Conservation (phyloP, 2,888 invertebrate genomes). For the Orthonevra nobilis region DNA sequence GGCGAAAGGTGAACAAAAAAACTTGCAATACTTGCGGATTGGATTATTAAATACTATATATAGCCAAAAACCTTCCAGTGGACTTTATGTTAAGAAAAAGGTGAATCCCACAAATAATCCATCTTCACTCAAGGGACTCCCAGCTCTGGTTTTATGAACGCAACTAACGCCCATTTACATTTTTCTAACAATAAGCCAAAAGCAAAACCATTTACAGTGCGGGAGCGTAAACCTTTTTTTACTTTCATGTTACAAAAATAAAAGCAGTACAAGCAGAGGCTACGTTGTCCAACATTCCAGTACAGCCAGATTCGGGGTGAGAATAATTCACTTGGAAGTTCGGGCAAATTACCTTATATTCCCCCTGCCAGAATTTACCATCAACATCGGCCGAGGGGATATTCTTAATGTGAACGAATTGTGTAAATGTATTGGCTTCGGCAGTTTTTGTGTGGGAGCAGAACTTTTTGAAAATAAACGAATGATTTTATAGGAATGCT, state of each 20-base stretch:
- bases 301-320: neutral
- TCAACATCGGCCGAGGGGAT: constrained; percentile 35
- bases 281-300: constrained; percentile 42
- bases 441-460: too few species aligned
- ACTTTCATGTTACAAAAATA: constrained; percentile 25
- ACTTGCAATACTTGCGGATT: too few species aligned
- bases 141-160: too few species aligned
- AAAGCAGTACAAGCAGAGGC: constrained; percentile 25
- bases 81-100: too few species aligned
- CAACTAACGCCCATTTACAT: constrained; percentile 3
- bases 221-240: constrained; percentile 24
- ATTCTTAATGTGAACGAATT: constrained; percentile 64
- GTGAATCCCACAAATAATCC: too few species aligned
- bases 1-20: too few species aligned
- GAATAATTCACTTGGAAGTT: constrained; percentile 21
- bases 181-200: constrained; percentile 27
- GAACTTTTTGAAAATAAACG: too few species aligned
- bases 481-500: too few species aligned
- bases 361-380: constrained; percentile 12
- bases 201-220: constrained; percentile 31
- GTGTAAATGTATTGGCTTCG: constrained; percentile 35
- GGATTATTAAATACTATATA: too few species aligned
- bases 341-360: constrained; percentile 31
- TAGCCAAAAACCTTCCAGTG: too few species aligned
- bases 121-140: too few species aligned